phyloP scores from a whole-genome alignment of 2,113 vertebrate genomes.

The Microcebus tavaratra region DNA sequence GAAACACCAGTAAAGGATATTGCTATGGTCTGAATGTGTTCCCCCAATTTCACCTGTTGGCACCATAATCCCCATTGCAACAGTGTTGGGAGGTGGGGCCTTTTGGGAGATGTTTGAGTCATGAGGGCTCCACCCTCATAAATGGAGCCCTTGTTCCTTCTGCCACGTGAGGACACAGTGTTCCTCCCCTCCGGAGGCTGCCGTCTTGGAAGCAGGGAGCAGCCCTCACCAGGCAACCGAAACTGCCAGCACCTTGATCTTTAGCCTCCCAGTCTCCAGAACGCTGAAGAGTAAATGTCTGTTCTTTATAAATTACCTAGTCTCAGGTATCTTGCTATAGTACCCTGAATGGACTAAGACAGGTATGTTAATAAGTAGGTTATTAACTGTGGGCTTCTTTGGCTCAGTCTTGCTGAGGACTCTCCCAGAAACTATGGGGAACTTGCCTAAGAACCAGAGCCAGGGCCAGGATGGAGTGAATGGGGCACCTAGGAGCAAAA shows the following conservation, averaged over 20 bases:
- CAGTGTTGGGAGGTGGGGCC: not conserved
- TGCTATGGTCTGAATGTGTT: not conserved
- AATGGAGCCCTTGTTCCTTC: not conserved
- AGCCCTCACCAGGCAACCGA: not conserved
- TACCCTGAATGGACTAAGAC: not conserved
- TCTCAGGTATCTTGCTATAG: not conserved
- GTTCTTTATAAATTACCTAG: not conserved
- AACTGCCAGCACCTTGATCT: not conserved
- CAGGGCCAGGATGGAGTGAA: not conserved
- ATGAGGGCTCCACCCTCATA: not conserved
- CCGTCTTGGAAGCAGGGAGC: not conserved
- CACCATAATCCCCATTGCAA: not conserved
- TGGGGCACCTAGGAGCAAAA: not conserved
- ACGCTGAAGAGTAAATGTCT: not conserved
- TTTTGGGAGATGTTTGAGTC: not conserved
- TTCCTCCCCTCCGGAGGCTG: not conserved
- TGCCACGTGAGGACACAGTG: not conserved
- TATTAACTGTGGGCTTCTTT: not conserved
- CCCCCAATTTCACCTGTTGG: not conserved
- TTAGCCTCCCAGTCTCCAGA: not conserved
- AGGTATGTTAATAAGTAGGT: not conserved
- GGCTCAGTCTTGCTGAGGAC: not conserved
- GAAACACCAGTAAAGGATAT: not conserved
- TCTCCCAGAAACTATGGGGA: not conserved
- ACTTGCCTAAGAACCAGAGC: not conserved